Evolutionary conservation across 92 coral and sea anemone species (phyloP), one percentile per base, ranked within the genome.

Genomic region (Siderastrea radians): DNA sequence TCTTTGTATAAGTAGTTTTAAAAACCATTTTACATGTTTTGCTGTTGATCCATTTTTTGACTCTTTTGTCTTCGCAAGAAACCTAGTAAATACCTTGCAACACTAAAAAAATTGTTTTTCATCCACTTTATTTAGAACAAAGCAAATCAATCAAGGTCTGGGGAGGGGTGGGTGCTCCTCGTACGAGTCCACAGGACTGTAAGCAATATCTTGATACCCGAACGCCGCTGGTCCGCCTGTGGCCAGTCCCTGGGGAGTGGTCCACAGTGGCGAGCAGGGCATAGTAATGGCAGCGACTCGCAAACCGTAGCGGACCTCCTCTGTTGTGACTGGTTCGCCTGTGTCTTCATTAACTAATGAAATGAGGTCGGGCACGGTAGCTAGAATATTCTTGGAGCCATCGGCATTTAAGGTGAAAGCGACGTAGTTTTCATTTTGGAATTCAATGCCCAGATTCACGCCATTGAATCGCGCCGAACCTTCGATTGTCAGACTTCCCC

Each of bases 401-500:
- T 95, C 91, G 14, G 78, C 54, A 3, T 86, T 93, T 3, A 80
- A 80, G 15, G 72, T 67, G 75, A 90, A 93, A 50, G 92, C 99
- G 14, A 95, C 77, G 87, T 91, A 85, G 80, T 97, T 97, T 80
- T 97, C 99, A 72, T 97, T 97, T 82, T 97, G 99, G 94, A 97
- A 94, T 63, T 92, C 93, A 26, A 97, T 81, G 60, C 55, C 66
- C 44, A 95, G 64, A 0, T 86, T 81, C 70, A 61, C 15, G 38
- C 82, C 92, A 59, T 83, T 67, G 64, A 86, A 86, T 48, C 73
- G 68, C 17, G 67, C 55, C 1, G 94, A 80, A 60, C 95, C 95
- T 72, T 94, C 97, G 44, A 97, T 74, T 14, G 53, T 79, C 59
- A 97, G 85, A 49, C 70, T 90, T 16, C 99, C 99, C 70, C 66